phyloP scores from a whole-genome alignment of 2,113 vertebrate genomes.

The Catharus minimus region DNA sequence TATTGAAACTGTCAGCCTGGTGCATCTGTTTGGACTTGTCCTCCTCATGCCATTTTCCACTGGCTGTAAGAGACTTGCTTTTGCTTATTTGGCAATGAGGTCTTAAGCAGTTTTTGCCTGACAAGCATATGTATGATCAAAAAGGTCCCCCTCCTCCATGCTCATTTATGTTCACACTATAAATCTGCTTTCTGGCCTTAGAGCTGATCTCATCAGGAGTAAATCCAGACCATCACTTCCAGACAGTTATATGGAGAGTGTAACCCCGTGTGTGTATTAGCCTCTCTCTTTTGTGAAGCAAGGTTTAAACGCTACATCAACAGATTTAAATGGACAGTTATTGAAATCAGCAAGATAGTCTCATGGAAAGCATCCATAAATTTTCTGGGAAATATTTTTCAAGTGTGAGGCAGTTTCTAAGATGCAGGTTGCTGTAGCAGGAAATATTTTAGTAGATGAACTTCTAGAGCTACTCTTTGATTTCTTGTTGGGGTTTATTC shows the following conservation, averaged over 20 bases:
- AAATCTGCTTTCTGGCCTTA: constrained; percentile 74
- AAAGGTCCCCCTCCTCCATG: constrained; percentile 51
- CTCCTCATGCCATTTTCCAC: constrained; percentile 41
- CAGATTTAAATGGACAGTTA: constrained; percentile 74
- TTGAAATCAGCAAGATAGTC: constrained; percentile 70
- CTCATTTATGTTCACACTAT: constrained; percentile 69
- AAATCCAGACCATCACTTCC: constrained; percentile 70
- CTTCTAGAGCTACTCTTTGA: neutral
- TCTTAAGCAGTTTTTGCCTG: constrained; percentile 68
- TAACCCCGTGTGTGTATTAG: constrained; percentile 66
- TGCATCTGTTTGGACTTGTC: neutral
- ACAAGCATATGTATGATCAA: constrained; percentile 75
- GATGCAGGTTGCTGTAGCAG: neutral
- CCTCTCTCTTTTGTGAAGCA: constrained; percentile 69
- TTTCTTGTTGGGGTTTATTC: neutral
- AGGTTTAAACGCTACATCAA: constrained; percentile 67
- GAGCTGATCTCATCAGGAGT: constrained; percentile 75
- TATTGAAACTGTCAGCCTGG: constrained; percentile 1
- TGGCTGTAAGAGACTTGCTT: neutral
- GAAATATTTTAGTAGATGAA: neutral
- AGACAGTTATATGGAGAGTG: constrained; percentile 74
- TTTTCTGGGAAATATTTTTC: constrained; percentile 54
- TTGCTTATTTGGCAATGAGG: constrained; percentile 66
- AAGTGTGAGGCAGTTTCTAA: constrained; percentile 27
- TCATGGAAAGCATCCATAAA: constrained; percentile 60